Evolutionary conservation across 2,797 vertebrate species (phyloP).

Genomic region (Lepus oiostolus): DNA sequence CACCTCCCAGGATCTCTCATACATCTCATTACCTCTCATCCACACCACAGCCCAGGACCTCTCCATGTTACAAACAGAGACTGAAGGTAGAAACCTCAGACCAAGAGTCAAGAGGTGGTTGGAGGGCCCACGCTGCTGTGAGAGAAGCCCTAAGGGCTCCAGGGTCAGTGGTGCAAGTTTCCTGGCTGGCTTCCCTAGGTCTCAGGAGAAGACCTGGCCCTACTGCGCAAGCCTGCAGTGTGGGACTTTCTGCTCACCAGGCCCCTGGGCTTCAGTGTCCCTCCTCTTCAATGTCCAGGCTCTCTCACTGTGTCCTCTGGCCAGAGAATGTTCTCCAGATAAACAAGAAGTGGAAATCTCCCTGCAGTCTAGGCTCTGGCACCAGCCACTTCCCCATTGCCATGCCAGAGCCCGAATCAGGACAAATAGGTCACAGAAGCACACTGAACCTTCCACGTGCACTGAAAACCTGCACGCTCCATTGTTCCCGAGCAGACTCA

Average conservation of each 20-base stretch:
- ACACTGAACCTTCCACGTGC: fast-evolving
- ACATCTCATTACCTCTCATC: not conserved
- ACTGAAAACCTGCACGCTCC: not conserved
- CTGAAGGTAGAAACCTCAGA: not conserved
- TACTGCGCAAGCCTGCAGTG: not conserved
- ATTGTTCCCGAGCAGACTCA: not conserved
- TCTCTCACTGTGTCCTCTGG: not conserved
- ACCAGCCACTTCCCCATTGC: not conserved
- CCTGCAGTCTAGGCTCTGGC: not conserved
- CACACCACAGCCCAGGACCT: not conserved
- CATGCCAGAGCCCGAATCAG: not conserved
- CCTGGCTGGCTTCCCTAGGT: not conserved
- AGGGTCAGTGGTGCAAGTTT: not conserved
- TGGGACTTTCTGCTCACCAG: not conserved
- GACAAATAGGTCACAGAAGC: not conserved
- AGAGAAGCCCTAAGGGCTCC: not conserved
- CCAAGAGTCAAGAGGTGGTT: not conserved
- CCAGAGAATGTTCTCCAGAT: not conserved
- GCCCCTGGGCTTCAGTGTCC: not conserved
- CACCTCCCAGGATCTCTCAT: not conserved
- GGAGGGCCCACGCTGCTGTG: fast-evolving
- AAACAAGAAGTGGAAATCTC: not conserved
- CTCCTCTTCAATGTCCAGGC: not conserved
- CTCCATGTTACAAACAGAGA: not conserved
- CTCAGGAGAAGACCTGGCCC: not conserved